Base-by-base conservation (phyloP, 1,140 invertebrate genomes). In the Drosophila pruinosa region DNA sequence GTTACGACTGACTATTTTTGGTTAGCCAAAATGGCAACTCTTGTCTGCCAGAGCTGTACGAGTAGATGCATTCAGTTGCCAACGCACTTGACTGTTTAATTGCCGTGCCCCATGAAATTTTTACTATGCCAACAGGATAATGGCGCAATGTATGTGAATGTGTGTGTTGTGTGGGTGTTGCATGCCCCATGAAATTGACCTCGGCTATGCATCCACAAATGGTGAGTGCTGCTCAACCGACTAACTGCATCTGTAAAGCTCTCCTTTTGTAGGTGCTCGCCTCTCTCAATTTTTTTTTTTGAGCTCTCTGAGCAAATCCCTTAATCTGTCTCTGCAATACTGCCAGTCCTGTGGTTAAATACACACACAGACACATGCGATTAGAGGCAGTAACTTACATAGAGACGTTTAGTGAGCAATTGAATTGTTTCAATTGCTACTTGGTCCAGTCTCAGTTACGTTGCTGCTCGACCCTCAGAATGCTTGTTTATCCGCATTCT, bases 391-490 rank as follows among this genome's bases (percentile, higher is more conserved):
- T 10, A 31, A 38, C 31, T 26, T 54, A 34, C 45, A 48, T 43
- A 52, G 14, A 8, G 14, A 48, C 58, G 38, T 75, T 75, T 68
- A 53, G 63, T 38, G 59, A 67, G 69, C 73, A 86, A 85, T 86
- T 85, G 81, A 85, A 85, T 85, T 85, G 82, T 85, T 85, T 86
- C 82, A 85, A 85, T 85, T 85, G 74, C 68, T 74, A 67, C 69
- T 80, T 73, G 72, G 80, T 47, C 72, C 43, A 53, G 67, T 52
- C 63, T 72, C 62, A 63, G 39, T 61, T 69, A 43, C 63, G 53
- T 38, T 53, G 58, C 34, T 41, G 41, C n/a, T 43, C 41, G 17
- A 54, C 53, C 36, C 31, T 26, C 45, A 24, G 39, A 26, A 19
- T 17, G 36, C 19, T 36, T 48, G 61, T 68, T 72, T 73, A 78